Base-by-base conservation (phyloP, 1,140 invertebrate genomes). In the Cydia pomonella region DNA sequence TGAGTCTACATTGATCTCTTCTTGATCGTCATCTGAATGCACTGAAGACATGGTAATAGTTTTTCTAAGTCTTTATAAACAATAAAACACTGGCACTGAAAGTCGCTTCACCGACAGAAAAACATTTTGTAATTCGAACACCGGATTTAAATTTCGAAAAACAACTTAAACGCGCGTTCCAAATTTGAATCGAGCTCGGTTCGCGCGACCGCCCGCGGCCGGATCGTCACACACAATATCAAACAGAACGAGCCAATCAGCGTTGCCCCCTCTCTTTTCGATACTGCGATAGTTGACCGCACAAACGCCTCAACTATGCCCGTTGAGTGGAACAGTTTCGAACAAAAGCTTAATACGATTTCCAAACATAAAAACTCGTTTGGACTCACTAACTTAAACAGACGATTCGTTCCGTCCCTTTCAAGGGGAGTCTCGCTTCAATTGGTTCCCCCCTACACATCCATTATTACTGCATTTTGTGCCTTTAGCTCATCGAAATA, bases 1-100 rank as follows among this genome's bases (percentile, higher is more conserved):
- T 44, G 94, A 94, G 84, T 95, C 94, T 77, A 95, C 94, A 75
- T 95, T 94, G 73, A 95, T 95, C 86, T 95, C 94, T 77, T 94
- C 93, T 77, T 94, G 94, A 73, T 94, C 94, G 77, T 94, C 94
- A 81, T 94, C 94, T 75, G 94, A 94, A 86, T 94, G 93, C 75
- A 94, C 85, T 18, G 94, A 93, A 44, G 94, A 93, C 86, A 94
- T 93, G 76, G 82, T 73, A 33, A 29, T 29, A 29, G 63, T 90
- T 88, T 27, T 25, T 75, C 29, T 69, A 76, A 71, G 63, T 72
- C 71, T 72, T 75, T 66, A 79, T 16, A 72, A 71, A 64, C 13
- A 44, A 38, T 16, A 76, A 81, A 80, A 80, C 87, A 89, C 89
- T 84, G 73, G 76, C 89, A 91, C 88, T 80, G 13, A 75, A 79